phyloP scores from a whole-genome alignment of 2,888 invertebrate genomes.

The Harpagoxenus sublaevis region DNA sequence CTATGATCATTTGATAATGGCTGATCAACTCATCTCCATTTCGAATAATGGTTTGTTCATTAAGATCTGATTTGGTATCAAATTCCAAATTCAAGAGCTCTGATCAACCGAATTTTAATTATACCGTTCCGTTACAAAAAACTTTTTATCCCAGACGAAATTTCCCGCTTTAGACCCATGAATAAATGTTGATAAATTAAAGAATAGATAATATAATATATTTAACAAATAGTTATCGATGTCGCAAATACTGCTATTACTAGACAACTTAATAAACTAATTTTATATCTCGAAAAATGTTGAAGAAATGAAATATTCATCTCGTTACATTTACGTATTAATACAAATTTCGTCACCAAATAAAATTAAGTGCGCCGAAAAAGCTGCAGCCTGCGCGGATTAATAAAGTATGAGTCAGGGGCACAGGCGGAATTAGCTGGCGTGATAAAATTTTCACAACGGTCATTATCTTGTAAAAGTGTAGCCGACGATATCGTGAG shows the following conservation, averaged over 20 bases:
- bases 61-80: slow-evolving; percentile 59
- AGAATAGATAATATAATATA: not conserved
- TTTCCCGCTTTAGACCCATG: not conserved
- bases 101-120: not conserved
- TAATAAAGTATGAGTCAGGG: slow-evolving; percentile 32
- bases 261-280: not conserved
- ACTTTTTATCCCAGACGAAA: not conserved
- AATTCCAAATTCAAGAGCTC: slow-evolving; percentile 53
- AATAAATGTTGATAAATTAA: not conserved
- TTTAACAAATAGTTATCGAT: not conserved
- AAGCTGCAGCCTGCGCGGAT: not conserved
- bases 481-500: slow-evolving; percentile 49
- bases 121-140: not conserved
- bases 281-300: not conserved
- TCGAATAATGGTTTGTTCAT: slow-evolving; percentile 71
- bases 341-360: slow-evolving; percentile 20
- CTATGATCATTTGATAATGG: slow-evolving; percentile 66
- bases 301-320: not conserved
- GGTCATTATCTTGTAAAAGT: slow-evolving; percentile 55
- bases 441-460: slow-evolving; percentile 55
- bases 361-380: slow-evolving; percentile 17
- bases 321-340: slow-evolving; percentile 6
- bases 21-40: slow-evolving; percentile 55
- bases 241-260: not conserved
- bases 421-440: slow-evolving; percentile 33